phyloP scores from a whole-genome alignment of 2,888 invertebrate species.

The Oscheius sp. region DNA sequence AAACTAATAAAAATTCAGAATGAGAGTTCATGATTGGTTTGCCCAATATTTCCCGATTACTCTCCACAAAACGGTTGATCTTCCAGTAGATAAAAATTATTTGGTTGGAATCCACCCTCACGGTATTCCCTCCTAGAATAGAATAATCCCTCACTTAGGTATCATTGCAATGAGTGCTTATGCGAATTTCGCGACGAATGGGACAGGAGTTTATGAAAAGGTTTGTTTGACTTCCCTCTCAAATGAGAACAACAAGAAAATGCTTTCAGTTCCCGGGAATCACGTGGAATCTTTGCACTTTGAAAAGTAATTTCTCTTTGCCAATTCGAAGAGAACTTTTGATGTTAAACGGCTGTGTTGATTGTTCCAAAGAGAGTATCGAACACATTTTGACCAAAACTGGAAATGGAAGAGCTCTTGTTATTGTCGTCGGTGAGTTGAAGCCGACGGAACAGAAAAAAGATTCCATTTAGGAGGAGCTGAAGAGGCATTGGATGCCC shows the following conservation, averaged over 20 bases:
- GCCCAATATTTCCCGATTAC: conserved; percentile 86
- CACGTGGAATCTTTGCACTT: conserved; percentile 44
- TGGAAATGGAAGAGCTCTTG: conserved; percentile 39
- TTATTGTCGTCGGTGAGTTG: conserved; percentile 40
- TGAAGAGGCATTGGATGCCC: conserved; percentile 58
- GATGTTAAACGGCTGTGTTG: conserved; percentile 70
- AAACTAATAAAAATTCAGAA: conserved; percentile 26
- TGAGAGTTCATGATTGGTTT: conserved; percentile 79
- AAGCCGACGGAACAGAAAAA: not conserved
- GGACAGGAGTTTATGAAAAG: conserved; percentile 71
- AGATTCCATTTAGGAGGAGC: conserved; percentile 51
- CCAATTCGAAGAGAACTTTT: conserved; percentile 65
- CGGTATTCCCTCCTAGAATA: conserved; percentile 73
- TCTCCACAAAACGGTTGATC: conserved; percentile 83
- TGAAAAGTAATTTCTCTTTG: conserved; percentile 39
- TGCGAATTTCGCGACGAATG: conserved; percentile 81
- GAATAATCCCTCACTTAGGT: not conserved
- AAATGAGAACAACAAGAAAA: no score
- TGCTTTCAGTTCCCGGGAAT: conserved; percentile 32
- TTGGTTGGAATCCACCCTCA: conserved; percentile 84
- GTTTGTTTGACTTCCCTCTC: conserved; percentile 10
- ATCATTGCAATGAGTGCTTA: conserved; percentile 83
- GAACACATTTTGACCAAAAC: conserved; percentile 40
- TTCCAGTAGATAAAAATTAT: conserved; percentile 71
- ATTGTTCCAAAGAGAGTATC: conserved; percentile 45